phyloP scores from a whole-genome alignment of 2,113 vertebrate species.

The Brienomyrus longianalis region DNA sequence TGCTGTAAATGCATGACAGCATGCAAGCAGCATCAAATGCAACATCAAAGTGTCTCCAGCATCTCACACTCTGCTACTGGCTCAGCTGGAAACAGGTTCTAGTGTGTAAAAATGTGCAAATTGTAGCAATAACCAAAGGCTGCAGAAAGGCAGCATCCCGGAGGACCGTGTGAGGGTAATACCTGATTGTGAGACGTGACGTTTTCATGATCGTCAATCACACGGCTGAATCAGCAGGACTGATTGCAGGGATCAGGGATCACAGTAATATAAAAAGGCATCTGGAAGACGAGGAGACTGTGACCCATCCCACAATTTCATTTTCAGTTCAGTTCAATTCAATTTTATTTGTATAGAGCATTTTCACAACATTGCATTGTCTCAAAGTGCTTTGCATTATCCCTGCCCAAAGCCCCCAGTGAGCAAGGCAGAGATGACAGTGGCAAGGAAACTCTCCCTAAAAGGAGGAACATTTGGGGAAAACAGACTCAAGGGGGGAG shows the following conservation, averaged over 20 bases:
- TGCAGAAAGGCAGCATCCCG: not conserved
- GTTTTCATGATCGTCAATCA: not conserved
- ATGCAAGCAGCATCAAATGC: not conserved
- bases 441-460: not conserved
- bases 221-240: not conserved
- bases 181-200: too few relatives aligned
- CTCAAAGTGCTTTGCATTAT: not conserved
- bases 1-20: not conserved
- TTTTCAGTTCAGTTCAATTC: not conserved
- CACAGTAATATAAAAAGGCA: not conserved
- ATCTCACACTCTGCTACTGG: not conserved
- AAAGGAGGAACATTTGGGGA: not conserved
- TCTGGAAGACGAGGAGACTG: not conserved
- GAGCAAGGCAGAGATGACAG: not conserved
- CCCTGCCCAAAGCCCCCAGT: not conserved
- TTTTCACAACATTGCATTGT: not conserved
- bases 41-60: not conserved
- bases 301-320: not conserved
- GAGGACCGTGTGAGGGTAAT: not conserved
- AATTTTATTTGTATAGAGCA: not conserved
- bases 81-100: not conserved
- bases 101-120: not conserved
- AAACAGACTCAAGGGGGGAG: not conserved
- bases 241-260: not conserved
- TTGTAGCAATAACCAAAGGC: not conserved